A percentile compares a stretch with the other conserved stretches of the same genome.
Conservation (phyloP, 1,140 invertebrate genomes). For the Caerostris darwini region DNA sequence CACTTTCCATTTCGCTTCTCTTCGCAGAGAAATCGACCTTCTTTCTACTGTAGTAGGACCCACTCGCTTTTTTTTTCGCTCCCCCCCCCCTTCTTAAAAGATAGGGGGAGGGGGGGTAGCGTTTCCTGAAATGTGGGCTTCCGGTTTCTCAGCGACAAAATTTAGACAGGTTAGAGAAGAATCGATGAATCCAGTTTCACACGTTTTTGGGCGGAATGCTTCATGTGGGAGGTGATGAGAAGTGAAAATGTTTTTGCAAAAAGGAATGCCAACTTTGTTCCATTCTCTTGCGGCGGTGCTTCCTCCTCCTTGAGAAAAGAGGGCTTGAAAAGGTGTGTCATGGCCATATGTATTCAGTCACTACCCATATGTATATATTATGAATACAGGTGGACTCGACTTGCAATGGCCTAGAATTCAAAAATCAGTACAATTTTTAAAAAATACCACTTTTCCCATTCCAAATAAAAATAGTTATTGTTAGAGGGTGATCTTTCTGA, state of each 20-base stretch:
- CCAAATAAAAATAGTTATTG: too few relatives aligned
- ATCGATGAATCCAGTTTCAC: constrained; percentile 6
- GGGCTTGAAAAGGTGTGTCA: constrained; percentile 7
- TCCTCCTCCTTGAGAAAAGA: background rate
- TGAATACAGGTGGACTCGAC: too few relatives aligned
- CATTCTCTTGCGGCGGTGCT: background rate
- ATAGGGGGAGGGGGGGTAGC: background rate
- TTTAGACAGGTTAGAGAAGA: background rate
- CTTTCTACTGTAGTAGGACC: background rate
- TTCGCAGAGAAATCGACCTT: background rate
- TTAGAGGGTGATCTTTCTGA: too few relatives aligned
- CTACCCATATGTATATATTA: background rate
- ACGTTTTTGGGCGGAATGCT: background rate
- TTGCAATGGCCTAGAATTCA: too few relatives aligned
- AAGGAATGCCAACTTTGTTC: background rate
- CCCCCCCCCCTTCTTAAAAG: background rate
- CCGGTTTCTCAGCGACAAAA: background rate
- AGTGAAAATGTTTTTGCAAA: background rate
- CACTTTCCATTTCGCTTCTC: constrained; percentile 54
- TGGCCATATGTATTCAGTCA: background rate
- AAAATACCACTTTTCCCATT: too few relatives aligned
- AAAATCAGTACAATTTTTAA: too few relatives aligned
- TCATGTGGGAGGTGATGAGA: constrained; percentile 34
- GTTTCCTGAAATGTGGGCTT: constrained; percentile 52
- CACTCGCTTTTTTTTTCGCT: background rate